Evolutionary conservation across 2,113 vertebrate genomes (phyloP), one percentile per base, ranked within the genome.

Genomic region (Pseudorectes ferrugineus): DNA sequence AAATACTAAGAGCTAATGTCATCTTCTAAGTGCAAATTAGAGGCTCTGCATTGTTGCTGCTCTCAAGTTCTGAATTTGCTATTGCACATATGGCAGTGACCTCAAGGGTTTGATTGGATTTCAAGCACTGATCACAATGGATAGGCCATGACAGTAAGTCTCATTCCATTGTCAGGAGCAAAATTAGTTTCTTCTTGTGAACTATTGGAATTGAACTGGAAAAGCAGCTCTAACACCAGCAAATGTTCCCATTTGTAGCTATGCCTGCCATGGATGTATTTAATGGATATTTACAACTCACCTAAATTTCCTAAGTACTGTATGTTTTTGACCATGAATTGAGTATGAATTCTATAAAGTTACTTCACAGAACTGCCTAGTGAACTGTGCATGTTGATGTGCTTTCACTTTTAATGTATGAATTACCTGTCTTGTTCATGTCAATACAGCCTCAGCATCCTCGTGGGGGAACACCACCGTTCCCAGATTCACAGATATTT

Each of bases 391-490:
- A 97, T 98, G 97, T 98, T 97, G 88, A 97, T 98, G 98, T 98
- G 97, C 98, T 98, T 98, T 98, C 97, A 98, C 97, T 97, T 98
- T 98, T 98, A 98, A 99, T 98, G 97, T 98, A 96, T 98, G 97
- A 98, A 98, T 98, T 98, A 98, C 98, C 97, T 99, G 98, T 99
- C 98, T 99, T 98, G 97, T 99, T 99, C 98, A 98, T 98, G 98
- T 99, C 98, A 95, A 99, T 99, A 98, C 99, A 99, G 99, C 98
- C 99, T 98, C 99, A 98, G 97, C 98, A 99, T 97, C 98, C 98
- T 58, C 98, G 98, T 98, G 98, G 98, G 98, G 98, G 98, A 98
- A 98, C 97, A 93, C 98, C 98, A 97, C 97, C 98, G 97, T 98
- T 98, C 95, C 97, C 98, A 96, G 99, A 99, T 76, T 98, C 99